phyloP scores from a whole-genome alignment of 2,113 vertebrate species.

The Marmota flaviventris region DNA sequence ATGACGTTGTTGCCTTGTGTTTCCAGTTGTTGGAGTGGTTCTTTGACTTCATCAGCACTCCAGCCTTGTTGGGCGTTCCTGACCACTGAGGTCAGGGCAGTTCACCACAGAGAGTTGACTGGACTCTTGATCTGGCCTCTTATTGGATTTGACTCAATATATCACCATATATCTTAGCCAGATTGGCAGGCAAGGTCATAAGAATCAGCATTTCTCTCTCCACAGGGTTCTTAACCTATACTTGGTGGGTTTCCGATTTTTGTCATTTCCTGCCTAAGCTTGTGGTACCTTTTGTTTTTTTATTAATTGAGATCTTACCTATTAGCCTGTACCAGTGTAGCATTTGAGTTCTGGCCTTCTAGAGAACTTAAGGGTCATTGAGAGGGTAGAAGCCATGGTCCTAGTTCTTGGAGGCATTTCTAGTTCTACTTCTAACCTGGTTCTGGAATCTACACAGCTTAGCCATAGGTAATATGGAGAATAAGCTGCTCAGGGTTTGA shows the following conservation, averaged over 20 bases:
- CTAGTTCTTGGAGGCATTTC: neutral
- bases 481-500: neutral
- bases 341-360: neutral
- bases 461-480: neutral
- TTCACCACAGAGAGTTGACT: neutral
- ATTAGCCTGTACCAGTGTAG: neutral
- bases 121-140: neutral
- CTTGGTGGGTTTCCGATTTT: neutral
- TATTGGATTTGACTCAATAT: neutral
- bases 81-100: neutral
- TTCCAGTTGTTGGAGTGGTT: neutral
- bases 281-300: neutral
- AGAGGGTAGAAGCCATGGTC: neutral
- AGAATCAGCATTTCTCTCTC: neutral
- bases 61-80: neutral
- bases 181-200: neutral
- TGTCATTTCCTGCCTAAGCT: neutral
- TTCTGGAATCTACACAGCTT: slow-evolving; percentile 26
- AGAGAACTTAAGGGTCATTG: neutral
- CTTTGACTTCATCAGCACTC: neutral
- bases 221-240: neutral
- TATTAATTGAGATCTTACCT: neutral
- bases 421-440: neutral
- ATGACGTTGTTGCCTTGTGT: neutral
- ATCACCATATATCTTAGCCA: neutral